Evolutionary conservation across 2,113 vertebrate species (phyloP).

Genomic region (Burhinus bistriatus): DNA sequence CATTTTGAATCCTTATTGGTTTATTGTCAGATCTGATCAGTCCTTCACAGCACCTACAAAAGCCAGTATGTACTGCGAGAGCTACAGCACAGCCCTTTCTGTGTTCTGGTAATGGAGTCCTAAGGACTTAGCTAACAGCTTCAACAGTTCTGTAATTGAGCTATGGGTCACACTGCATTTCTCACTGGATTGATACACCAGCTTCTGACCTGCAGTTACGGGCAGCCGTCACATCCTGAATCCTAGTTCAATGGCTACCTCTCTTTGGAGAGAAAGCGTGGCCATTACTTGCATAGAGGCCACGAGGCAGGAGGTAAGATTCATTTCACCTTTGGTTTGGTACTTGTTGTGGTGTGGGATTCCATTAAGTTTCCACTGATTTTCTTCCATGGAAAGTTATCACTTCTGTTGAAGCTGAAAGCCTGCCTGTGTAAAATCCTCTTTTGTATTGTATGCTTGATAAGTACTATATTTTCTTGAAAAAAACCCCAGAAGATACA

Average conservation of each 20-base stretch:
- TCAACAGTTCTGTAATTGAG: background rate
- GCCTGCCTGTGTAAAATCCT: background rate
- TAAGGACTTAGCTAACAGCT: accelerated
- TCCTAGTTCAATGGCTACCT: background rate
- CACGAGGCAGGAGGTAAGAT: background rate
- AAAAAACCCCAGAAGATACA: background rate
- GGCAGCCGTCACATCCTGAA: background rate
- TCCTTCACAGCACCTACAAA: background rate
- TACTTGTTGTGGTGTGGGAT: background rate
- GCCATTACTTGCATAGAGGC: accelerated
- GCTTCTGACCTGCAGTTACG: background rate
- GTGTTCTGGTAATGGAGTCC: background rate
- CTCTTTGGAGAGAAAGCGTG: accelerated
- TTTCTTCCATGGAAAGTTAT: background rate
- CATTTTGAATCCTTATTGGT: background rate
- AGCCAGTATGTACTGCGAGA: background rate
- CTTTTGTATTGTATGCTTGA: background rate
- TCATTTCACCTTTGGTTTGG: background rate
- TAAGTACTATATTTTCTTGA: background rate
- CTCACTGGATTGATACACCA: background rate
- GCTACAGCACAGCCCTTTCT: background rate
- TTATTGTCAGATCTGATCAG: background rate
- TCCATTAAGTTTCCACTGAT: background rate
- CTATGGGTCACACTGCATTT: background rate
- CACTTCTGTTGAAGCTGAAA: background rate